Evolutionary conservation across 2,113 vertebrate genomes (phyloP), one percentile per base, ranked within the genome.

Genomic region (Trachemys scripta): DNA sequence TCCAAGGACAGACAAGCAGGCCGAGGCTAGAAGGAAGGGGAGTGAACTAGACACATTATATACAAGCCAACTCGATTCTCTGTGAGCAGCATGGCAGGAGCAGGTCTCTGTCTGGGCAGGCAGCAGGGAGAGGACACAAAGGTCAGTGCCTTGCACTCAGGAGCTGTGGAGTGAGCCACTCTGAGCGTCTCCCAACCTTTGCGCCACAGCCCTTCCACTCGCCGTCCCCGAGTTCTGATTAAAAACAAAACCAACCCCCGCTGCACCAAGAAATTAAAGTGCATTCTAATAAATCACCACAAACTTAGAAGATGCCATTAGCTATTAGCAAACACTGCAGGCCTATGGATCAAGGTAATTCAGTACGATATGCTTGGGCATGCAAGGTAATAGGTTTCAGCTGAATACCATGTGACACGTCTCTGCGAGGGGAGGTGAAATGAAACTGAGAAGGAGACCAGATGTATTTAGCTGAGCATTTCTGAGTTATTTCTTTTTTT

Each of bases 391-490:
- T 95, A 82, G 97, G 95, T 94, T 98, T 92, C 97, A 83, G 97
- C 97, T 79, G 95, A 96, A 65, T 13, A 42, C 88, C 97, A 96
- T 75, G 91, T 95, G 97, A 96, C 56, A 87, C 94, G n/a, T 90
- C 97, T 93, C 95, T 94, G 97, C 98, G 80, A 7, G 8, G 95
- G 92, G 94, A 97, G 76, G 69, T 85, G 93, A 96, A 98, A 93
- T 84, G 91, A 97, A 92, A 97, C 98, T 96, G 94, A 97, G 98
- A 97, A 97, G 97, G 90, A 94, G 96, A 95, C 94, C 97, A 96
- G 97, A 97, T 97, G 98, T 97, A 97, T 98, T 96, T 96, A 97
- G 27, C 87, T 85, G 87, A 92, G 88, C 47, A 59, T 56, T 50
- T 84, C 22, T 13, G 75, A 27, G 49, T 78, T 35, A 25, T n/a